Percentiles rank a stretch among this genome's conserved stretches.
Evolutionary conservation across 2,797 vertebrate species (phyloP).

Genomic region (Falco columbarius): DNA sequence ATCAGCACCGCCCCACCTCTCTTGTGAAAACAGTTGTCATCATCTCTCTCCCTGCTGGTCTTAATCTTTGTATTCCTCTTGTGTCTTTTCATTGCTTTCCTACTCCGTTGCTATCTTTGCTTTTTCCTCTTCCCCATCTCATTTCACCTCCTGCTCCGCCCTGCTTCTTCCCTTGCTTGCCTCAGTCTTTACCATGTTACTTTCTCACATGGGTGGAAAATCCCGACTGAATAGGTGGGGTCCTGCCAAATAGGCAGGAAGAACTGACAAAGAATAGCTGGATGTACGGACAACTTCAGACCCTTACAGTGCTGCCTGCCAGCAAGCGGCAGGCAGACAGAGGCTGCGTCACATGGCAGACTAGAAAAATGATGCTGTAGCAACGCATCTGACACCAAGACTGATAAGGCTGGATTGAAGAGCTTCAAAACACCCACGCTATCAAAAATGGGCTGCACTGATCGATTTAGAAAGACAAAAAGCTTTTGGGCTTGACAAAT

Average conservation of each 20-base stretch:
- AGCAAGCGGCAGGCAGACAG: background rate
- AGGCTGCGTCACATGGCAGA: background rate
- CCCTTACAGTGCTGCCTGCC: background rate
- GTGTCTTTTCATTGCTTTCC: background rate
- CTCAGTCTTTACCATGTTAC: background rate
- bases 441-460: background rate
- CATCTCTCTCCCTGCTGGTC: background rate
- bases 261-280: background rate
- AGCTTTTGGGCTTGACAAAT: background rate
- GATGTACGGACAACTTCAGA: background rate
- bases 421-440: background rate
- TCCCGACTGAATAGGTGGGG: background rate
- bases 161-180: background rate
- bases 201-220: background rate
- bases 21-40: background rate
- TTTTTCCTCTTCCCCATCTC: slow-evolving; percentile 12
- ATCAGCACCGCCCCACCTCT: background rate
- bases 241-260: background rate
- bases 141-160: slow-evolving; percentile 16
- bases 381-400: background rate
- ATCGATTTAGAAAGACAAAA: background rate
- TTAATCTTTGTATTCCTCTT: background rate
- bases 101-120: background rate
- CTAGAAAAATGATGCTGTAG: background rate
- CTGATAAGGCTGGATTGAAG: background rate